phyloP scores from a whole-genome alignment of 2,888 invertebrate genomes.

The Pachycephus smyrnensis region DNA sequence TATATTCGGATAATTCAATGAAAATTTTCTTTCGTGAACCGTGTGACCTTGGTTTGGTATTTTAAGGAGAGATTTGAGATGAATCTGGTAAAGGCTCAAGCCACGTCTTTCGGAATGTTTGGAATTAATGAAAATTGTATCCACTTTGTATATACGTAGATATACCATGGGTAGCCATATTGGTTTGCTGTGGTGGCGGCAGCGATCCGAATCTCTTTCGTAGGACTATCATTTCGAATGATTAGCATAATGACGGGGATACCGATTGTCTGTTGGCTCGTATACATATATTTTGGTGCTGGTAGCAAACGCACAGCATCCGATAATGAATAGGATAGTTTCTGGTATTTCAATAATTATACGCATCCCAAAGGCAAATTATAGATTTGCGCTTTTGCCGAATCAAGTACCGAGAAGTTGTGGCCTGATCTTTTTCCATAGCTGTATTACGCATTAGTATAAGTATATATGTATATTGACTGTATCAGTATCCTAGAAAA shows the following conservation, averaged over 20 bases:
- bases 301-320: slow-evolving; percentile 65
- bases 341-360: slow-evolving; percentile 66
- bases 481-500: not conserved
- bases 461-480: not conserved
- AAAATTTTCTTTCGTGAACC: slow-evolving; percentile 29
- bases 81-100: not conserved
- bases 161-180: not conserved
- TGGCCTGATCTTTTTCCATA: slow-evolving; percentile 33
- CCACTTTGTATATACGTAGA: not conserved
- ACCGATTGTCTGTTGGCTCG: slow-evolving; percentile 52
- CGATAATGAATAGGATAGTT: slow-evolving; percentile 67
- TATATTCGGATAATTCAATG: slow-evolving; percentile 47
- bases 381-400: slow-evolving; percentile 60
- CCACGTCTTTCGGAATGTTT: not conserved
- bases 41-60: not conserved
- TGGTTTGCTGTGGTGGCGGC: not conserved
- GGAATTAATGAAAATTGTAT: not conserved
- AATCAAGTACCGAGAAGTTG: slow-evolving; percentile 41
- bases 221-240: slow-evolving; percentile 60
- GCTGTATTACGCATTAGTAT: not conserved
- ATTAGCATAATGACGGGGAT: slow-evolving; percentile 67
- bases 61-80: not conserved
- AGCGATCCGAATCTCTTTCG: slow-evolving; percentile 29
- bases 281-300: slow-evolving; percentile 25
- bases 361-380: slow-evolving; percentile 62